Evolutionary conservation across 1,140 invertebrate genomes (phyloP), one percentile per base, ranked within the genome.

Genomic region (Saccostrea echinata): DNA sequence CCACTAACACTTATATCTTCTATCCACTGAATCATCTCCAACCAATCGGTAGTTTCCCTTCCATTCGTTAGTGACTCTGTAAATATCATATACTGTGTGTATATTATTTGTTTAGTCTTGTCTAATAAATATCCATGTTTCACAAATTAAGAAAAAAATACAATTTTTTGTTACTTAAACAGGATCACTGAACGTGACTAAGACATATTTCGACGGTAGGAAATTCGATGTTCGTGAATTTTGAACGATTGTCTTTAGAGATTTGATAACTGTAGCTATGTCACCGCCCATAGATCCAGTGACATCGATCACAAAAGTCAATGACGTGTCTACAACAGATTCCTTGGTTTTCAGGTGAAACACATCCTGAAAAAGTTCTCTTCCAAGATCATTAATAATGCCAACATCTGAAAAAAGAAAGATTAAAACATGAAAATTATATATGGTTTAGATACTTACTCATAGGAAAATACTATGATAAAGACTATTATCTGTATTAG

Each of bases 231-330:
- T 88, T 21, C 84, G 53, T 18, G 89, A 90, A 57, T 85, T 61
- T 6, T 85, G 53, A 12, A 92, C 84, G 16, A 88, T 88, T 51
- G 91, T 86, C 11, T 84, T 68, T 1, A 90, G 84, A 51, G 88
- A 86, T 8, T 89, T 84, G 43, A 89, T 90, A 12, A 92, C 91
- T 51, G 90, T 88, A 3, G 68, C 88, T 16, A 92, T 91, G 13
- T 92, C 91, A n/a, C 90, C 81, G 13, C 87, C 85, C 92, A 92
- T 92, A 0, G 92, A 92, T 13, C 90, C 90, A 1, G 91, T 90
- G 16, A 86, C 86, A 51, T 92, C 92, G 30, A 92, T 88, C 13
- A 91, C 91, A 81, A 92, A 90, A 3, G 91, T 90, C 16, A 92
- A 76, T 13, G 91, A 90, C 24, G 27, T 76, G 16, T 57, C 55